These are phyloP conservation scores for Sialis fuliginosa DNA, from an alignment of 2,888 invertebrate species.

Conservation along the genomic window DNA sequence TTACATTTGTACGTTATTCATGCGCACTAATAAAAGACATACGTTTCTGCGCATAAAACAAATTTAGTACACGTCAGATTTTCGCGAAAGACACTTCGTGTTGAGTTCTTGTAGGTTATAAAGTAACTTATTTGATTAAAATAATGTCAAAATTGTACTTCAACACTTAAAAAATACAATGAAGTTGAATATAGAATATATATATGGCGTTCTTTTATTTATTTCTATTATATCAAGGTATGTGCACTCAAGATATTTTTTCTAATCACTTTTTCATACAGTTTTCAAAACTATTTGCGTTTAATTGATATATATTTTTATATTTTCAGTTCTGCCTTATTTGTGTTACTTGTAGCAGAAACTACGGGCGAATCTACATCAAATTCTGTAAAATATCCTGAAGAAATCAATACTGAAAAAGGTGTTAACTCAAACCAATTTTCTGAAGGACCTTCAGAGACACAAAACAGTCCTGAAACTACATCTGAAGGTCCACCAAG, in stretches of 20 bases:
- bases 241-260: too few relatives aligned
- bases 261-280: too few relatives aligned
- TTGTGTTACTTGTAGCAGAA: conserved; percentile 1
- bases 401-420: conserved; percentile 1
- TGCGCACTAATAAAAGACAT: neutral
- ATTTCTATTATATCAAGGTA: conserved; percentile 3
- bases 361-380: neutral
- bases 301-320: neutral
- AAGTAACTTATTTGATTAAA: neutral
- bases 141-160: neutral
- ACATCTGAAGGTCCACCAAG: too few relatives aligned
- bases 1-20: neutral
- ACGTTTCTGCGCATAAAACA: neutral
- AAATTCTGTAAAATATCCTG: neutral
- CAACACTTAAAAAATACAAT: conserved; percentile 2
- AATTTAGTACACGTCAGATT: conserved; percentile 6
- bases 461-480: neutral
- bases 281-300: too few relatives aligned
- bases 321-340: conserved; percentile 2
- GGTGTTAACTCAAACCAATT: neutral
- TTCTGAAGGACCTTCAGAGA: neutral
- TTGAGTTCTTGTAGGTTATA: neutral
- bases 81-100: neutral
- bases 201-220: conserved; percentile 4
- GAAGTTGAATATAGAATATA: conserved; percentile 2